Evolutionary conservation across 1,140 invertebrate genomes (phyloP), one percentile per base, ranked within the genome.

Genomic region (Theocolax elegans): DNA sequence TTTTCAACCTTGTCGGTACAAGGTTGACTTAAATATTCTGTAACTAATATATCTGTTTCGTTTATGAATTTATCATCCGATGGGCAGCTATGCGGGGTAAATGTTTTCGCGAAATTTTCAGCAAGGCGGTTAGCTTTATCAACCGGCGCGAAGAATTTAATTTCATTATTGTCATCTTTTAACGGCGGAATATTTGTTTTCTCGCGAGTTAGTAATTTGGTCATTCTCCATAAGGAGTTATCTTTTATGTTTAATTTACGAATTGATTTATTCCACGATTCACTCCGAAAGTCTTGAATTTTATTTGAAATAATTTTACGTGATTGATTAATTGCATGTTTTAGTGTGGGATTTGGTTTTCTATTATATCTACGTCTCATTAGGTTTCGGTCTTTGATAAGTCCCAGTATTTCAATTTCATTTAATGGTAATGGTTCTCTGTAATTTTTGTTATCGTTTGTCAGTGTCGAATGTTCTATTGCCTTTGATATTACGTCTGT

Each of bases 201-300:
- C 2, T 19, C 12, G 46, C 25, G 58, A 2, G 54, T 67, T 17
- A 46, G 40, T 4, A 44, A 38, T 58, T 67, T 67, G 1, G 53
- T 51, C 51, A 67, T 40, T 59, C 56, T 35, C 35, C 53, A 67
- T 1, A 67, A 4, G n/a, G 42, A 44, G 23, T 67, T 58, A 59
- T 58, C 66, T 56, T 56, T 38, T 6, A 67, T 42, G 3, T 67
- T 59, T 17, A 67, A 38, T 12, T 27, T 67, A 23, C 1, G 44
- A 6, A 59, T 15, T 29, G 54, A 46, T 19, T 23, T n/a, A 42
- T 67, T 38, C 66, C 66, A 67, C 12, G 27, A 3, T 2, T 23
- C n/a, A 21, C 27, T 25, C 19, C 35, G 4, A 38, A 53, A 54
- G 46, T 44, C 29, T 17, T 3, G 17, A 27, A 67, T 56, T 56